Conservation (phyloP, 2,888 invertebrate genomes). For the Blastobasis adustella region DNA sequence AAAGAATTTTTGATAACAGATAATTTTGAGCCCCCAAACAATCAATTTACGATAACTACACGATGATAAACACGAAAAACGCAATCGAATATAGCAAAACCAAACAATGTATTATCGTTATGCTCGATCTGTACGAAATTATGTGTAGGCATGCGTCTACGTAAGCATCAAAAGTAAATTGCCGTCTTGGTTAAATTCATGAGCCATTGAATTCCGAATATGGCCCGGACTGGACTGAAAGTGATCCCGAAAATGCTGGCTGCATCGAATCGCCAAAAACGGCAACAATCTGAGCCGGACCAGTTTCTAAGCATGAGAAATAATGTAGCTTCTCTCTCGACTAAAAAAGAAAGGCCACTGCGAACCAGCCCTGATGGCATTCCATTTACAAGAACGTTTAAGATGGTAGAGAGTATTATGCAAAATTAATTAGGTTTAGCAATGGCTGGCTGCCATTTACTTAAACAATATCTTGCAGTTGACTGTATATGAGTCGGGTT, state of each 20-base stretch:
- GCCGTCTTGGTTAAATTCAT: slow-evolving; percentile 60
- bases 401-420: too few relatives aligned
- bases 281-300: slow-evolving; percentile 40
- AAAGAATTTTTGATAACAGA: neutral
- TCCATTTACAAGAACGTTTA: too few relatives aligned
- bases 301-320: slow-evolving; percentile 42
- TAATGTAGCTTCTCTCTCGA: neutral
- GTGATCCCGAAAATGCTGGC: slow-evolving; percentile 59
- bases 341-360: neutral
- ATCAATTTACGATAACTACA: neutral
- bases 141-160: too few relatives aligned
- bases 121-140: neutral
- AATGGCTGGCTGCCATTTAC: too few relatives aligned
- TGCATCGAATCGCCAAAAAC: slow-evolving; percentile 39
- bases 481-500: too few relatives aligned
- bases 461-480: too few relatives aligned
- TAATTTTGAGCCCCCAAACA: neutral
- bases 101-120: neutral
- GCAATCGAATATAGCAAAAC: neutral
- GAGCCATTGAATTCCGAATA: slow-evolving; percentile 65
- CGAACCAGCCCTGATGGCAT: too few relatives aligned
- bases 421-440: too few relatives aligned
- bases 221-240: slow-evolving; percentile 54
- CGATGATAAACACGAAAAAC: neutral
- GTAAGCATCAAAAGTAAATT: slow-evolving; percentile 28